Evolutionary conservation across 1,140 invertebrate species (phyloP).

Genomic region (Micrasema minimum): DNA sequence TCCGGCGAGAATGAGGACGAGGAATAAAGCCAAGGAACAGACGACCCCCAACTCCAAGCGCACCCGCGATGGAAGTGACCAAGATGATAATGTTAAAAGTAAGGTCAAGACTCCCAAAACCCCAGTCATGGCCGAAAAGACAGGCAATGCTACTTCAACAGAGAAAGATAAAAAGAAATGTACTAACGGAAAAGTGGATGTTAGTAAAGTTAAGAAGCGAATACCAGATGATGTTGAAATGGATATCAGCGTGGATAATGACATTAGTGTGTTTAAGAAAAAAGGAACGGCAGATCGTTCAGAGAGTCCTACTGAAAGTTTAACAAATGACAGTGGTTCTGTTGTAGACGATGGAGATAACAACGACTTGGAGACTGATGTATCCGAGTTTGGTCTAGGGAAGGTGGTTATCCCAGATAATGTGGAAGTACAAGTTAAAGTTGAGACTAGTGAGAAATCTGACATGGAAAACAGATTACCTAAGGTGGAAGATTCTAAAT

Average conservation of each 20-base stretch:
- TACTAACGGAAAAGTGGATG: slow-evolving; percentile 71
- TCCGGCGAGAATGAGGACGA: slow-evolving; percentile 87
- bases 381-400: slow-evolving; percentile 64
- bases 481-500: slow-evolving; percentile 21
- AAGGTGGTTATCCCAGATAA: slow-evolving; percentile 50
- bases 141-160: slow-evolving; percentile 64
- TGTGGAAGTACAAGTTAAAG: slow-evolving; percentile 25
- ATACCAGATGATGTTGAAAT: slow-evolving; percentile 68
- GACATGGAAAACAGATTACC: slow-evolving; percentile 25
- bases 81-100: slow-evolving; percentile 60
- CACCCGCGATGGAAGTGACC: slow-evolving; percentile 77
- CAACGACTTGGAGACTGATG: slow-evolving; percentile 70
- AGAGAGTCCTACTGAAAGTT: slow-evolving; percentile 82
- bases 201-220: slow-evolving; percentile 79
- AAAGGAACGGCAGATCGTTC: slow-evolving; percentile 73
- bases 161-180: slow-evolving; percentile 74
- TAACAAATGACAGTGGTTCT: slow-evolving; percentile 83
- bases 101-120: slow-evolving; percentile 62
- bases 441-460: slow-evolving; percentile 28
- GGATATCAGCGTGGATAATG: slow-evolving; percentile 69
- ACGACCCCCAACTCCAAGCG: slow-evolving; percentile 71
- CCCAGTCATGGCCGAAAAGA: slow-evolving; percentile 61
- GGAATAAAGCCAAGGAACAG: slow-evolving; percentile 86
- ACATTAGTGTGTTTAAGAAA: slow-evolving; percentile 75
- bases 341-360: slow-evolving; percentile 80